Percentiles rank a stretch among this genome's conserved stretches.
phyloP scores from a whole-genome alignment of 2,113 vertebrate genomes.

The Sinosuthora webbiana region DNA sequence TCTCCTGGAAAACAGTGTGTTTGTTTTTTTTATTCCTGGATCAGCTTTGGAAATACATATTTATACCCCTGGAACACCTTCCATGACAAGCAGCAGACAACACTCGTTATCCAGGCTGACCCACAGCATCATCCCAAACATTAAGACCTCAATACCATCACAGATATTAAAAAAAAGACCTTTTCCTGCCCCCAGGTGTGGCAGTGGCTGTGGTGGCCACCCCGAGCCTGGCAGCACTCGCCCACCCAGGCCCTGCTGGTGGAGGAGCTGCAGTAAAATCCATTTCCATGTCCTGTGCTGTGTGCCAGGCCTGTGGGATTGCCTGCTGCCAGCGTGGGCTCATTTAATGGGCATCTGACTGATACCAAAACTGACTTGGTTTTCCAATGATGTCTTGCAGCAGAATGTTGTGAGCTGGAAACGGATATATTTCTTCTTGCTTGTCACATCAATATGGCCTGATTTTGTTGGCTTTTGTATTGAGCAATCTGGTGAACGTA shows the following conservation, averaged over 20 bases:
- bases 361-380: background rate
- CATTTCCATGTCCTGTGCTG: background rate
- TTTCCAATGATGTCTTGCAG: background rate
- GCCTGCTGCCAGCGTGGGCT: background rate
- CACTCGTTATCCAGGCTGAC: accelerated
- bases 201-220: background rate
- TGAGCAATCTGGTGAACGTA: background rate
- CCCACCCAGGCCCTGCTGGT: accelerated
- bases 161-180: background rate
- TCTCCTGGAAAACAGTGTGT: background rate
- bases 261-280: background rate
- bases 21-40: background rate
- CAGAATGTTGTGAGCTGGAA: slow-evolving; percentile 17
- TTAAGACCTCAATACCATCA: accelerated
- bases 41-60: background rate
- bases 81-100: accelerated
- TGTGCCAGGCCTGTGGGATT: background rate
- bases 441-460: slow-evolving; percentile 32
- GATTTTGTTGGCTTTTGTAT: slow-evolving; percentile 22
- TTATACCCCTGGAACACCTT: background rate
- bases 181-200: background rate
- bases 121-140: background rate
- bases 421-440: background rate
- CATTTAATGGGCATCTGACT: background rate
- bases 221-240: background rate